Evolutionary conservation across 2,888 invertebrate genomes (phyloP).

Genomic region (Noctuana brunneofusca): DNA sequence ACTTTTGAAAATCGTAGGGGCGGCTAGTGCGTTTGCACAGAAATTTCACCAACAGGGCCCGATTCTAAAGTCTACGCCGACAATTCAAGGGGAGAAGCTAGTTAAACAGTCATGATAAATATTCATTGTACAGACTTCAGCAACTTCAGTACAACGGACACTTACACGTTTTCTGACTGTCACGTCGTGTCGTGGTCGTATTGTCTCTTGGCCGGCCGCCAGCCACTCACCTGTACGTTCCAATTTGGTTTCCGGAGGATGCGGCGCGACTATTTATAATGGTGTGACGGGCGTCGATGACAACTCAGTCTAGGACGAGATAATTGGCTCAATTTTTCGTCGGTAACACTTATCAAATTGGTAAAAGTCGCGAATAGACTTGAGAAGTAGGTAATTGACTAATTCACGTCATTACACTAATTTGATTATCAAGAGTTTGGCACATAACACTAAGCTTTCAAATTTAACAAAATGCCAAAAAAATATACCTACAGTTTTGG

Average conservation of each 20-base stretch:
- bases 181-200: slow-evolving; percentile 35
- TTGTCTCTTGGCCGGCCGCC: slow-evolving; percentile 58
- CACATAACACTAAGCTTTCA: no score
- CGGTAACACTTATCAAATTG: background rate
- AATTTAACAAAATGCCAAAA: no score
- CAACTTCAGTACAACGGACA: background rate
- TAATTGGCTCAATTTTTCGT: slow-evolving; percentile 37
- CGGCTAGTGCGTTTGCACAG: no score
- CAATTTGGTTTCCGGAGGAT: slow-evolving; percentile 73
- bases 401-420: no score
- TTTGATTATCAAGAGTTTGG: no score
- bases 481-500: no score
- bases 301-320: slow-evolving; percentile 39
- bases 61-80: no score
- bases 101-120: no score
- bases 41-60: no score
- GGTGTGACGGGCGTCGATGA: slow-evolving; percentile 54
- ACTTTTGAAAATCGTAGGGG: no score
- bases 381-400: background rate
- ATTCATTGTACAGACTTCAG: no score
- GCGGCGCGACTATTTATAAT: slow-evolving; percentile 68
- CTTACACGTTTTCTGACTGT: slow-evolving; percentile 37
- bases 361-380: slow-evolving; percentile 7
- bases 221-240: slow-evolving; percentile 74
- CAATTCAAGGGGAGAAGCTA: no score